Base-by-base conservation (phyloP, 2,113 vertebrate genomes). In the Sarotherodon lohbergeri region DNA sequence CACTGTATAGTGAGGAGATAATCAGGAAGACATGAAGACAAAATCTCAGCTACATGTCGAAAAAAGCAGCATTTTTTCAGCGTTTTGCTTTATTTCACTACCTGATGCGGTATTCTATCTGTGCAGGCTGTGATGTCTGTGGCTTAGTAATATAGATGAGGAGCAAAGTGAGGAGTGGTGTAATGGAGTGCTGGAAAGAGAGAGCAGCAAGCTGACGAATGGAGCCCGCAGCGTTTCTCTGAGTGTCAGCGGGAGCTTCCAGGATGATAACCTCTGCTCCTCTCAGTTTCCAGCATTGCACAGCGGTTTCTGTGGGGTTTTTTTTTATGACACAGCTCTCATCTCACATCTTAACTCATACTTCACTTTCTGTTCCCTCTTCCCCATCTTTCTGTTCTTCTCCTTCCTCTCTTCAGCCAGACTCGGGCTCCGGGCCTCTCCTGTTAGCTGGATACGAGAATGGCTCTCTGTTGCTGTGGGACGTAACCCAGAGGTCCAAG, bases 381-480 rank as follows among this genome's bases (percentile, higher is more conserved):
- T 55, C 78, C 29, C 1, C 39, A 12, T 50, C 66, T 78, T 3
- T 10, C 83, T 66, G 34, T 52, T 55, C 82, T 79, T 54, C 83
- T 80, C 46, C 88, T 85, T 78, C 63, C 66, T 91, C 73, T 54
- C 81, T 76, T 50, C 93, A 99, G 98, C 94, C 96, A 7, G 79
- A 54, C 78, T 90, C 94, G 4, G 96, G 95, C 80, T 56, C 91
- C 10, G 95, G 94, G 41, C 98, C 98, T 3, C 89, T 97, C 82
- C 97, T 99, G 80, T 89, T 98, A 93, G 97, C 96, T 5, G 98
- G 99, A 80, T 99, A 99, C 9, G 99, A 99, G 96, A 97, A 98
- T 1, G 98, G 99, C 83, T 98, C 98, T 1, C 92, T 99, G 89
- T 79, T 96, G 90, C 97, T 99, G 83, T 99, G 98, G 98, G 97